phyloP scores from a whole-genome alignment of 1,140 invertebrate species.

The Pachypeltis micranthus region DNA sequence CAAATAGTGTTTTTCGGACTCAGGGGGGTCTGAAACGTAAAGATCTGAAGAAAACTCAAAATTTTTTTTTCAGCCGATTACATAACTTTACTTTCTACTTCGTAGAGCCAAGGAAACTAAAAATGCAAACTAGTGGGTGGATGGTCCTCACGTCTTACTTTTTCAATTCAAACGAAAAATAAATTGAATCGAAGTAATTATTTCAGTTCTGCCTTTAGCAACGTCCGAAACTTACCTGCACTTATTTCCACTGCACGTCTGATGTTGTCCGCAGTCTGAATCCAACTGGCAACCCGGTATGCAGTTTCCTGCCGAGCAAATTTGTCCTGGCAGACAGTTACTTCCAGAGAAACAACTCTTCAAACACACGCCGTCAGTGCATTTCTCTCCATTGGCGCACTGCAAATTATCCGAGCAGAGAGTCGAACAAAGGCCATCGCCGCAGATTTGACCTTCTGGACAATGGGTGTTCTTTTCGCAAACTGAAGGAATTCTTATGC shows the following conservation, averaged over 20 bases:
- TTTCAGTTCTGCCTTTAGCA: too few species aligned
- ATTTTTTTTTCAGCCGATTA: too few species aligned
- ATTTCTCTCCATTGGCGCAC: slow-evolving; percentile 74
- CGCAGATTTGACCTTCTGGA: slow-evolving; percentile 57
- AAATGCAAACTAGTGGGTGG: too few species aligned
- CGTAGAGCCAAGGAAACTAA: too few species aligned
- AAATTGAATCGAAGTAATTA: too few species aligned
- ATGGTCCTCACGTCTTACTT: too few species aligned
- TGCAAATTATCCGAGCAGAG: slow-evolving; percentile 54
- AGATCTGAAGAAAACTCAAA: too few species aligned
- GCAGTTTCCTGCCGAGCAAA: slow-evolving; percentile 66
- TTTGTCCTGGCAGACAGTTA: slow-evolving; percentile 77
- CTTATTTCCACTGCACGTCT: slow-evolving; percentile 66
- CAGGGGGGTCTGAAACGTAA: too few species aligned
- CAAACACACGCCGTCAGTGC: slow-evolving; percentile 60
- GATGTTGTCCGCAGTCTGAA: slow-evolving; percentile 62
- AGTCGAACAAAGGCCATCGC: slow-evolving; percentile 58
- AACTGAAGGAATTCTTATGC: slow-evolving; percentile 55
- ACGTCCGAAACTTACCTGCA: slow-evolving; percentile 43
- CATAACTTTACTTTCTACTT: too few species aligned
- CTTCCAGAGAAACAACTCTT: slow-evolving; percentile 79
- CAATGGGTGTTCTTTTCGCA: slow-evolving; percentile 54
- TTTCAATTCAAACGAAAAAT: too few species aligned
- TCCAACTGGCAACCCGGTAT: slow-evolving; percentile 68
- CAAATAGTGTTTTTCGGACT: too few species aligned